Evolutionary conservation across 2,888 invertebrate species (phyloP).

Genomic region (Apotomis turbidana): DNA sequence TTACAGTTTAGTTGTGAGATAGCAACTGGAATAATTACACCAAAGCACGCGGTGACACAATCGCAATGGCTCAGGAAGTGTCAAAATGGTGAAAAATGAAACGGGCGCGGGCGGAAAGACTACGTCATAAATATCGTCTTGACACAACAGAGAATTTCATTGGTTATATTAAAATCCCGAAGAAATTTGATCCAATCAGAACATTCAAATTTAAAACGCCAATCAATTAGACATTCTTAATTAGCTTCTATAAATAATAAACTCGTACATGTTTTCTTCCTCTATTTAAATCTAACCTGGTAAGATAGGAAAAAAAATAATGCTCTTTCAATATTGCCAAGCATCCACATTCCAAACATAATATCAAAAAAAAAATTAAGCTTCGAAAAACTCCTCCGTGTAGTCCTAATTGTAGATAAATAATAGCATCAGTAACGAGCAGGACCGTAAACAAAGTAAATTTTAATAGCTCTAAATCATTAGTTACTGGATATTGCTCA

Average conservation of each 20-base stretch:
- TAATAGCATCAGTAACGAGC: too few species aligned
- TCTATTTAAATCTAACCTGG: too few species aligned
- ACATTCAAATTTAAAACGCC: not conserved
- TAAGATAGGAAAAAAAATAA: too few species aligned
- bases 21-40: slow-evolving; percentile 32
- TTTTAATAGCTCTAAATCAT: too few species aligned
- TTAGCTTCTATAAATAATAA: too few species aligned
- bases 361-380: too few species aligned
- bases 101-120: slow-evolving; percentile 17
- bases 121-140: slow-evolving; percentile 6
- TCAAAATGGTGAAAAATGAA: slow-evolving; percentile 9
- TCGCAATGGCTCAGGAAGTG: slow-evolving; percentile 35
- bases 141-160: not conserved
- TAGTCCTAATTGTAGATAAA: slow-evolving; percentile 5
- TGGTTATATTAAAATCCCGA: not conserved
- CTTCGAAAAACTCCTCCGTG: not conserved
- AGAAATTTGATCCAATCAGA: too few species aligned
- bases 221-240: slow-evolving; percentile 8
- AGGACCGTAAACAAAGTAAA: too few species aligned
- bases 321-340: too few species aligned
- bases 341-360: too few species aligned
- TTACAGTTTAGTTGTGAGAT: slow-evolving; percentile 26
- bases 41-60: slow-evolving; percentile 42
- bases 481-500: too few species aligned
- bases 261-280: too few species aligned